Conservation (phyloP, 2,888 invertebrate species). For the Oligia strigilis region DNA sequence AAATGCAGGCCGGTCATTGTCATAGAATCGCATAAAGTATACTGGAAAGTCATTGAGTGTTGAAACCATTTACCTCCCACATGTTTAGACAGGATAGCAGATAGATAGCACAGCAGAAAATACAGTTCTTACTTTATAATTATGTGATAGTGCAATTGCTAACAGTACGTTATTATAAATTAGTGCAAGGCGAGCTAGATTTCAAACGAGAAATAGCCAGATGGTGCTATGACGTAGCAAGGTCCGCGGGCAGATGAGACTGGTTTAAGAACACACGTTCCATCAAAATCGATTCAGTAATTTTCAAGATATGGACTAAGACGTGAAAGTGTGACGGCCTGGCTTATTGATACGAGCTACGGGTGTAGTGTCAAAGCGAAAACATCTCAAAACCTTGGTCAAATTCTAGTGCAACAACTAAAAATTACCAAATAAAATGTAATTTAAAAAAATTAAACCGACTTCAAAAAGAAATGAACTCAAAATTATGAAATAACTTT, state of each 20-base stretch:
- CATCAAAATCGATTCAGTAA: no score
- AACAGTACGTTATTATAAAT: conserved; percentile 32
- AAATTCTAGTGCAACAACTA: no score
- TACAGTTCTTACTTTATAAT: conserved; percentile 6
- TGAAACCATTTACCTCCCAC: conserved; percentile 1
- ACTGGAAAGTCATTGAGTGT: conserved; percentile 44
- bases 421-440: no score
- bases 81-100: background rate
- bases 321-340: no score
- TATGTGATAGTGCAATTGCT: conserved; percentile 10
- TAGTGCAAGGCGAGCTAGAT: conserved; percentile 53
- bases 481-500: no score
- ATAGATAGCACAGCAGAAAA: conserved; percentile 26
- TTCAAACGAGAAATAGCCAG: conserved; percentile 33
- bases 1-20: conserved; percentile 50
- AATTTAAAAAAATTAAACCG: no score
- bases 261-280: conserved; percentile 14
- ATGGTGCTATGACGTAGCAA: conserved; percentile 21
- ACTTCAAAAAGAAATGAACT: no score
- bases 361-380: no score
- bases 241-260: conserved; percentile 13
- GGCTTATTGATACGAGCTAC: no score
- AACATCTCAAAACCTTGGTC: no score
- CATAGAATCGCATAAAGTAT: conserved; percentile 39
- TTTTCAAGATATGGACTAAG: no score